phyloP scores from a whole-genome alignment of 2,113 vertebrate genomes.

The Grammomys surdaster region DNA sequence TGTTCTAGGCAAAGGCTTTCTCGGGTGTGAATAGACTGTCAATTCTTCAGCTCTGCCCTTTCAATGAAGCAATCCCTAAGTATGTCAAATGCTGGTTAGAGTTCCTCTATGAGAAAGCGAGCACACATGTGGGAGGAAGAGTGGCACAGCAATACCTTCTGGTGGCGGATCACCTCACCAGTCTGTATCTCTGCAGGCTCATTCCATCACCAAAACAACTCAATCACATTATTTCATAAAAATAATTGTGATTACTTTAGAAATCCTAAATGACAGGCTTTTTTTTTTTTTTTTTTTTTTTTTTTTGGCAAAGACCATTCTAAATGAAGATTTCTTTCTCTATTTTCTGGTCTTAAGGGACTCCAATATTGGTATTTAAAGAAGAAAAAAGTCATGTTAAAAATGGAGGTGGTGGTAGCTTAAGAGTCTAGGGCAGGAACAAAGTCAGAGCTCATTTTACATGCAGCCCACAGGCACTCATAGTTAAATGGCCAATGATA shows the following conservation, averaged over 20 bases:
- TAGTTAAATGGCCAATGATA: slow-evolving; percentile 90
- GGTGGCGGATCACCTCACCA: slow-evolving; percentile 53
- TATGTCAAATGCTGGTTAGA: neutral
- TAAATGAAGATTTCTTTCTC: slow-evolving; percentile 68
- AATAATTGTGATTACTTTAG: neutral
- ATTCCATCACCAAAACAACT: slow-evolving; percentile 59
- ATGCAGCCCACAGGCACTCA: slow-evolving; percentile 85
- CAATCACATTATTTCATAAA: slow-evolving; percentile 35
- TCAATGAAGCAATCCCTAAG: slow-evolving; percentile 5
- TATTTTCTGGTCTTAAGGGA: slow-evolving; percentile 63
- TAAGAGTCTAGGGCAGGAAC: slow-evolving; percentile 60
- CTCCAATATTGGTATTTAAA: slow-evolving; percentile 24
- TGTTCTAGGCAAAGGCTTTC: neutral
- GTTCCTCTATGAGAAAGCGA: slow-evolving; percentile 32
- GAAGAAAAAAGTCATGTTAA: slow-evolving; percentile 59
- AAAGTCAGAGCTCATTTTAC: slow-evolving; percentile 81
- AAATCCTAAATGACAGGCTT: slow-evolving; percentile 64
- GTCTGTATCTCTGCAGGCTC: slow-evolving; percentile 50
- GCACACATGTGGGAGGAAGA: neutral
- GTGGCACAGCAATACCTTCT: neutral
- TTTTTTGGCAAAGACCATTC: slow-evolving; percentile 40
- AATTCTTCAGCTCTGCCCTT: slow-evolving; percentile 28
- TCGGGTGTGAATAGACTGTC: slow-evolving; percentile 6
- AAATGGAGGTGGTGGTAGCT: slow-evolving; percentile 55
- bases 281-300: slow-evolving; percentile 20